phyloP scores from a whole-genome alignment of 1,140 invertebrate species.

The Trigoniulus corallinus region DNA sequence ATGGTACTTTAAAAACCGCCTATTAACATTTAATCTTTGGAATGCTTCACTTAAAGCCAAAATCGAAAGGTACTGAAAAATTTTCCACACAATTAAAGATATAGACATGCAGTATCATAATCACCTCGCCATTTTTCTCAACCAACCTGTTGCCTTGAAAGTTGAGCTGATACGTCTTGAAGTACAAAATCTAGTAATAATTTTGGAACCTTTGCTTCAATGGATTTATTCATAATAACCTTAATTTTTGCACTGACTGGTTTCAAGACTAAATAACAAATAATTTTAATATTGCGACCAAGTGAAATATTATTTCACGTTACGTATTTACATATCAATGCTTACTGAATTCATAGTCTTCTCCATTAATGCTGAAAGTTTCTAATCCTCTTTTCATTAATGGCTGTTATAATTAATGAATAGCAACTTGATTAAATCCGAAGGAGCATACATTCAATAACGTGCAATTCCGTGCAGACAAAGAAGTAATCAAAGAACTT shows the following conservation, averaged over 20 bases:
- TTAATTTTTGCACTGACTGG: conserved; percentile 63
- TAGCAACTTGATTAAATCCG: too few species aligned
- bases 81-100: not conserved
- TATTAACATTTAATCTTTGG: conserved; percentile 45
- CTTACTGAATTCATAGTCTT: conserved; percentile 53
- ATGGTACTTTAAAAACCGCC: conserved; percentile 36
- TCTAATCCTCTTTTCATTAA: conserved; percentile 55
- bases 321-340: conserved; percentile 16
- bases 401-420: too few species aligned
- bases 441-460: too few species aligned
- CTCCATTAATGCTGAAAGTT: conserved; percentile 53
- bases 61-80: conserved; percentile 42
- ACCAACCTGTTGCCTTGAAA: conserved; percentile 46
- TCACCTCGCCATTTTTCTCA: not conserved
- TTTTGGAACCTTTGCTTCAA: conserved; percentile 47
- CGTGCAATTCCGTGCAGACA: too few species aligned
- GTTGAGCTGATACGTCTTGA: conserved; percentile 54
- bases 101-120: not conserved
- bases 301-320: not conserved
- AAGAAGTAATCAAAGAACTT: too few species aligned
- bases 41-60: conserved; percentile 46
- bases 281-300: conserved; percentile 3
- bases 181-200: conserved; percentile 55
- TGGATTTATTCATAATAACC: conserved; percentile 55
- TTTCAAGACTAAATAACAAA: conserved; percentile 39